Base-by-base conservation (phyloP, 2,797 vertebrate genomes). In the Ctenopoma multispine region DNA sequence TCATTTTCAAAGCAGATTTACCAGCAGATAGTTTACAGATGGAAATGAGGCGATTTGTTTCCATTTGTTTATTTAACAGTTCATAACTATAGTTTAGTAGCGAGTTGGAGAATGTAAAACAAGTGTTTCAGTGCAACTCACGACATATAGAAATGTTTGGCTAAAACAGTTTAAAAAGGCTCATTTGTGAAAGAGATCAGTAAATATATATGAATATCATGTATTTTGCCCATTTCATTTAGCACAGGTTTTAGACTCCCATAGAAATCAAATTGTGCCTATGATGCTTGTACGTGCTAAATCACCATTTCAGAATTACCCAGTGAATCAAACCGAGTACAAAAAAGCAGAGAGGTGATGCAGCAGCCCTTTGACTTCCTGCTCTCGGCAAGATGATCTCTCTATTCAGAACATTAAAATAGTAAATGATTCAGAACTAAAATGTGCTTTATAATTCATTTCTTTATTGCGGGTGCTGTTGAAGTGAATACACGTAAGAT, bases 371-470 rank as follows among this genome's bases (percentile, higher is more conserved):
- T 65, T 72, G 79, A 80, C 85, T 81, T 69, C 77, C 63, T 64
- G 77, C 79, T 76, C 80, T 78, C 73, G 18, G 71, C 60, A 58
- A 79, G 77, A 87, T 85, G 80, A 91, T 88, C 82, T 84, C 88
- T 90, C 87, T 60, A 77, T 90, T 89, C 82, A 85, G 75, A 83
- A 81, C 91, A 92, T 92, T 93, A 89, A 91, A 90, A 87, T 76
- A 72, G 84, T 84, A 93, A 93, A 92, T 93, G 89, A 91, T 81
- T 91, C 85, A 90, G 89, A 94, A 88, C 89, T 91, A 89, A 92
- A 93, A 92, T 79, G 84, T 63, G 72, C 85, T 82, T 89, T 78
- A 86, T 89, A 87, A 89, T 91, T 91, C 76, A 69, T 63, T 51
- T 64, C 73, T 77, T 72, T 58, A 53, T 67, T 29, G 63, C 69